Evolutionary conservation across 2,797 vertebrate genomes (phyloP).

Genomic region (Orientallactaga sibirica): DNA sequence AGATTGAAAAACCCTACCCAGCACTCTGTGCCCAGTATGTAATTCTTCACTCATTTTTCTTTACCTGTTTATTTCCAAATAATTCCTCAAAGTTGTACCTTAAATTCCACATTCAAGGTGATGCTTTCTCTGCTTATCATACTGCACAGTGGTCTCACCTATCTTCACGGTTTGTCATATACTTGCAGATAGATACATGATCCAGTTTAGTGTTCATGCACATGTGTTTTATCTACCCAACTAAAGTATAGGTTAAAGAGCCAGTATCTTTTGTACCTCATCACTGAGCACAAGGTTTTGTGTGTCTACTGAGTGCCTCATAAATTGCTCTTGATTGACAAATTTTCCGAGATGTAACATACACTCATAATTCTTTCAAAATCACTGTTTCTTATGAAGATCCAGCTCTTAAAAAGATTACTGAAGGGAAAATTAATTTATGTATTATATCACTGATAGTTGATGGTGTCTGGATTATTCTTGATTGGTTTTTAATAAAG

Average conservation of each 20-base stretch:
- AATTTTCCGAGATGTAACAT: constrained; percentile 18
- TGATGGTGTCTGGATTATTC: constrained; percentile 26
- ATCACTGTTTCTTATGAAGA: constrained; percentile 31
- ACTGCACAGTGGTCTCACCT: background rate
- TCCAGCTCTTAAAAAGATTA: background rate
- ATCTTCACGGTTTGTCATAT: constrained; percentile 39
- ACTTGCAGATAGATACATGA: background rate
- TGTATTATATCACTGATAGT: constrained; percentile 17
- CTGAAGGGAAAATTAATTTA: background rate
- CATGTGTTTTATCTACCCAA: background rate
- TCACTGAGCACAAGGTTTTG: background rate
- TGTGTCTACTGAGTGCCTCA: background rate
- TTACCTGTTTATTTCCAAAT: constrained; percentile 13
- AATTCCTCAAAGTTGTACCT: constrained; percentile 37
- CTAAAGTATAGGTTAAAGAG: constrained; percentile 33
- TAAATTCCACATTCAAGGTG: constrained; percentile 14
- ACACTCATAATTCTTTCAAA: constrained; percentile 55
- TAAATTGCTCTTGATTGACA: constrained; percentile 21
- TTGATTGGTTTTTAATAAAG: constrained; percentile 42
- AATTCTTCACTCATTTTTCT: background rate
- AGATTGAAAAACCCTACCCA: constrained; percentile 23
- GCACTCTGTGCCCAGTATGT: background rate
- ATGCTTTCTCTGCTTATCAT: constrained; percentile 42
- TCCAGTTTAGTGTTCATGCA: constrained; percentile 10
- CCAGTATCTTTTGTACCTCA: constrained; percentile 6